Evolutionary conservation across 2,113 vertebrate genomes (phyloP).

Genomic region (Misgurnus anguillicaudatus): DNA sequence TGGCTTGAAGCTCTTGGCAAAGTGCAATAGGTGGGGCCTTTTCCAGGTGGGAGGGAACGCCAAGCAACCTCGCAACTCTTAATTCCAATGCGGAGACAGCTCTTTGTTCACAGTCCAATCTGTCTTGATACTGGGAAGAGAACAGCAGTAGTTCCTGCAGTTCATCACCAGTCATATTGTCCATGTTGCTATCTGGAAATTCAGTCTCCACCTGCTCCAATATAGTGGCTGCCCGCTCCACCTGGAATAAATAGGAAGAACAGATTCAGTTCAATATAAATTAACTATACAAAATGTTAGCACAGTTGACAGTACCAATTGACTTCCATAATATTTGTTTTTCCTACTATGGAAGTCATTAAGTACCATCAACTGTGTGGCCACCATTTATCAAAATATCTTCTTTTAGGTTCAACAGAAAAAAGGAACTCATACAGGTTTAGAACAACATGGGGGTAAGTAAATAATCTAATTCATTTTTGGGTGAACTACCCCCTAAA

Average conservation of each 20-base stretch:
- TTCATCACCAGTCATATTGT: constrained; percentile 71
- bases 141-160: constrained; percentile 77
- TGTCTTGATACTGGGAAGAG: constrained; percentile 77
- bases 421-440: too few relatives aligned
- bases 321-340: too few relatives aligned
- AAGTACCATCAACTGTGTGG: too few relatives aligned
- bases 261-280: background rate
- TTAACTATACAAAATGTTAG: too few relatives aligned
- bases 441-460: too few relatives aligned
- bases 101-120: constrained; percentile 80
- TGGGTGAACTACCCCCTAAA: too few relatives aligned
- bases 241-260: constrained; percentile 63
- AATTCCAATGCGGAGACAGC: constrained; percentile 80
- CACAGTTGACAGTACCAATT: too few relatives aligned
- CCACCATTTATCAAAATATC: too few relatives aligned
- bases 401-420: too few relatives aligned
- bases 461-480: too few relatives aligned
- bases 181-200: constrained; percentile 71
- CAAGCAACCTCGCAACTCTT: constrained; percentile 74
- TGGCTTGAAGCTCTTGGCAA: constrained; percentile 77
- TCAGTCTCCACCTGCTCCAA: constrained; percentile 86
- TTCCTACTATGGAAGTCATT: too few relatives aligned
- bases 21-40: constrained; percentile 65
- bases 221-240: constrained; percentile 81
- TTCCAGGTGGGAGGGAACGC: constrained; percentile 65